A percentile compares a stretch with the other conserved stretches of the same genome.
Conservation (phyloP, 2,888 invertebrate genomes). For the Corbicula japonica region DNA sequence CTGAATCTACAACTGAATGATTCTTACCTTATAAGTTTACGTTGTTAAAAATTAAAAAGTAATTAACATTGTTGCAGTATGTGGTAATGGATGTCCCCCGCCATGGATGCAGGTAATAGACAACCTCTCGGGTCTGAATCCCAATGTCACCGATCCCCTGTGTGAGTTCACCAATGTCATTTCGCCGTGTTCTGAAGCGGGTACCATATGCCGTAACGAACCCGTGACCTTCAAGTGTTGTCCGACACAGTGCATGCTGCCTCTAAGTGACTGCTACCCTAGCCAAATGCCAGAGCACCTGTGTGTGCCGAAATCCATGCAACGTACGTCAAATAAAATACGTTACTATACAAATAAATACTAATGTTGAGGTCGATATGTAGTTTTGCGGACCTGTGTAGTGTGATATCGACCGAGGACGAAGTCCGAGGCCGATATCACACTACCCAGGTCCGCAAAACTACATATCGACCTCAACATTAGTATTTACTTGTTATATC, state of each 20-base stretch:
- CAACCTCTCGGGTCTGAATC: conserved; percentile 1
- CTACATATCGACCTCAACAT: too few relatives aligned
- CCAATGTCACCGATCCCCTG: conserved; percentile 26
- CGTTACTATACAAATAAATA: too few relatives aligned
- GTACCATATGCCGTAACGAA: conserved; percentile 9
- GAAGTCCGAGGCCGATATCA: not conserved
- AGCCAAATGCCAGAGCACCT: conserved; percentile 20
- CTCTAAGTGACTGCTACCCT: conserved; percentile 24
- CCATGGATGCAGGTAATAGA: conserved; percentile 14
- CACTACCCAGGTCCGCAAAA: too few relatives aligned
- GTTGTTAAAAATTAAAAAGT: not conserved
- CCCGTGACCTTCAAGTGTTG: conserved; percentile 42
- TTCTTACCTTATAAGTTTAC: too few relatives aligned
- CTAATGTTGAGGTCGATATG: not conserved
- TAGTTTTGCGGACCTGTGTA: not conserved
- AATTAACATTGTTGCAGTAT: not conserved
- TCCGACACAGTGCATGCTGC: conserved; percentile 32
- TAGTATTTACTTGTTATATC: too few relatives aligned
- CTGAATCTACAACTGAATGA: too few relatives aligned
- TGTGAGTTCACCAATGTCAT: conserved; percentile 42
- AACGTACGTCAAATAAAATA: conserved; percentile 46
- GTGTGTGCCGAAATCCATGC: conserved; percentile 38
- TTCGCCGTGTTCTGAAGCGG: conserved; percentile 15
- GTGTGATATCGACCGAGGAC: not conserved
- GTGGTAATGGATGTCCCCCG: conserved; percentile 20